A percentile compares a stretch with the other conserved stretches of the same genome.
Conservation (phyloP, 1,140 invertebrate species). For the Chlorops oryzae region DNA sequence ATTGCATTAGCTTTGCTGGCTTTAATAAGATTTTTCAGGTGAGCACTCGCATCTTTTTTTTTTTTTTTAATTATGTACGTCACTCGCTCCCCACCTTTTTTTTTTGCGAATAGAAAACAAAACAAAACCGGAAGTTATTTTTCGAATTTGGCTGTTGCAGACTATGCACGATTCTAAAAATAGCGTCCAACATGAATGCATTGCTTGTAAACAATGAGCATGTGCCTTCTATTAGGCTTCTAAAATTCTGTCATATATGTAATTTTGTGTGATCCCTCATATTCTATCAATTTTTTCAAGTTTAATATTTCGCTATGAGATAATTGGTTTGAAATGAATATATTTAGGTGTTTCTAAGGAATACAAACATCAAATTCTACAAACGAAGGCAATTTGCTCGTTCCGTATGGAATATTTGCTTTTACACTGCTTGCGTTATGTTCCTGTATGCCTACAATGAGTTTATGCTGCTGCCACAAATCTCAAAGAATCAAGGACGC, state of each 20-base stretch:
- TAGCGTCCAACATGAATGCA: background rate
- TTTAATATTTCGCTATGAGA: background rate
- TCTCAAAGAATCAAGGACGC: conserved; percentile 39
- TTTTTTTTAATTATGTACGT: background rate
- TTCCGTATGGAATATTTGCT: conserved; percentile 43
- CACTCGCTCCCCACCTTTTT: too few species aligned
- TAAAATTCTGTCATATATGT: background rate
- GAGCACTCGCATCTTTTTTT: conserved; percentile 4
- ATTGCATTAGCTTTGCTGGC: conserved; percentile 33
- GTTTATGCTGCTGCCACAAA: conserved; percentile 41
- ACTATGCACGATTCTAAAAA: background rate
- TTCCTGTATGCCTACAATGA: conserved; percentile 44
- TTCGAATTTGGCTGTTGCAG: background rate
- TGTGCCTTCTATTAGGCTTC: conserved; percentile 5
- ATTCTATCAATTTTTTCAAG: background rate
- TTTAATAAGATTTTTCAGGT: conserved; percentile 43
- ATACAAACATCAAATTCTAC: conserved; percentile 40
- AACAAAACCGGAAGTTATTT: background rate
- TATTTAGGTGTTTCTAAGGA: conserved; percentile 37
- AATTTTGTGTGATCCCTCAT: background rate
- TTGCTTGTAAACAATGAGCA: background rate
- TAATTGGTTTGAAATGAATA: background rate
- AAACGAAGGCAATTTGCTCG: conserved; percentile 42
- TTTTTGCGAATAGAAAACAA: background rate
- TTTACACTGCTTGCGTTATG: conserved; percentile 36